These are phyloP conservation scores for Aphelocoma coerulescens DNA, from an alignment of 2,113 vertebrate genomes.

Conservation along the genomic window DNA sequence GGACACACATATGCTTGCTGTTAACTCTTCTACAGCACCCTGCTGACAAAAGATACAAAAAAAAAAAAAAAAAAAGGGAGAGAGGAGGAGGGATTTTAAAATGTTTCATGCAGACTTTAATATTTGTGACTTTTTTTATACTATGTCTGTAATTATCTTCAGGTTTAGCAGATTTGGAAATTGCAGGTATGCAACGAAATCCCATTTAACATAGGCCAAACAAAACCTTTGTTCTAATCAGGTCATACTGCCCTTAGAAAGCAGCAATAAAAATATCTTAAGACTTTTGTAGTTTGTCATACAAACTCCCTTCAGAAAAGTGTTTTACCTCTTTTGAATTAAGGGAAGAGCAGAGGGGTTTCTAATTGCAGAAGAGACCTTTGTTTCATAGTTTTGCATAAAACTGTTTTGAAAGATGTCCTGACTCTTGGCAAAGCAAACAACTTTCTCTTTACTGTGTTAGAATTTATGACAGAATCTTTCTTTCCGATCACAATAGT, in stretches of 20 bases:
- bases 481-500: neutral
- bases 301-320: neutral
- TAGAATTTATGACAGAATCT: neutral
- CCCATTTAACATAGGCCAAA: neutral
- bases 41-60: neutral
- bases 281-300: neutral
- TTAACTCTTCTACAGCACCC: neutral
- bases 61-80: rapidly evolving
- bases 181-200: neutral
- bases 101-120: neutral
- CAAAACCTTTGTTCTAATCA: neutral
- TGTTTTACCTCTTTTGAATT: neutral
- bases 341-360: neutral
- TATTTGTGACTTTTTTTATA: neutral
- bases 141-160: neutral
- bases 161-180: neutral
- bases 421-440: neutral
- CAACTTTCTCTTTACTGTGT: neutral
- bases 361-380: neutral
- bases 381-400: neutral
- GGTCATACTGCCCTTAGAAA: neutral
- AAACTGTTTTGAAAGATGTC: neutral
- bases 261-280: neutral
- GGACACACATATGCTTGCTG: neutral
- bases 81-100: neutral